phyloP scores from a whole-genome alignment of 2,888 invertebrate species.

The Lepeophtheirus nordmannii region DNA sequence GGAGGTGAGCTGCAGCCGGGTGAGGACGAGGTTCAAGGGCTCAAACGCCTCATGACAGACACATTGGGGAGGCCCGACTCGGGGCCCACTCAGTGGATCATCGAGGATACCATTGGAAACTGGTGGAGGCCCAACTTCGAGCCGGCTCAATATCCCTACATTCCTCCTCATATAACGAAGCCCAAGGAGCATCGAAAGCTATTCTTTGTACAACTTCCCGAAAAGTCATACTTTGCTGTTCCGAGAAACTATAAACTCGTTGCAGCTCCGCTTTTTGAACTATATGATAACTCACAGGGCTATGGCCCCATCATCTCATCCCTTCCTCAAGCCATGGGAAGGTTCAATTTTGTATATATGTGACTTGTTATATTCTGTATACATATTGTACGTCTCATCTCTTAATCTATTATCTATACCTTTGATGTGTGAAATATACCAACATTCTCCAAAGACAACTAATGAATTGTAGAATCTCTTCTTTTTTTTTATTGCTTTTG shows the following conservation, averaged over 20 bases:
- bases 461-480: too few relatives aligned
- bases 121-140: constrained; percentile 99
- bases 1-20: constrained; percentile 92
- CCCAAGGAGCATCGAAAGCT: constrained; percentile 97
- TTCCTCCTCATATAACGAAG: constrained; percentile 97
- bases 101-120: constrained; percentile 86
- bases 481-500: too few relatives aligned
- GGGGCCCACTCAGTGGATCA: constrained; percentile 90
- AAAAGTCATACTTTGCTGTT: constrained; percentile 57
- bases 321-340: constrained; percentile 82
- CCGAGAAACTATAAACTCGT: constrained; percentile 99
- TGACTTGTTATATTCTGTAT: constrained; percentile 29
- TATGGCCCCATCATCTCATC: constrained; percentile 98
- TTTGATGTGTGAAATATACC: too few relatives aligned
- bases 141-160: constrained; percentile 97
- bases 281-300: constrained; percentile 96
- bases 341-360: constrained; percentile 55
- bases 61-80: constrained; percentile 93
- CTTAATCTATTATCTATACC: too few relatives aligned
- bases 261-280: constrained; percentile 92
- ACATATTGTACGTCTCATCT: too few relatives aligned
- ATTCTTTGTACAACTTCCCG: constrained; percentile 79
- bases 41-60: constrained; percentile 75
- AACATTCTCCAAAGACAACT: too few relatives aligned
- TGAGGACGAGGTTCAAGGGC: constrained; percentile 91